Evolutionary conservation across 1,140 invertebrate species (phyloP).

Genomic region (Bradynema listronoti): DNA sequence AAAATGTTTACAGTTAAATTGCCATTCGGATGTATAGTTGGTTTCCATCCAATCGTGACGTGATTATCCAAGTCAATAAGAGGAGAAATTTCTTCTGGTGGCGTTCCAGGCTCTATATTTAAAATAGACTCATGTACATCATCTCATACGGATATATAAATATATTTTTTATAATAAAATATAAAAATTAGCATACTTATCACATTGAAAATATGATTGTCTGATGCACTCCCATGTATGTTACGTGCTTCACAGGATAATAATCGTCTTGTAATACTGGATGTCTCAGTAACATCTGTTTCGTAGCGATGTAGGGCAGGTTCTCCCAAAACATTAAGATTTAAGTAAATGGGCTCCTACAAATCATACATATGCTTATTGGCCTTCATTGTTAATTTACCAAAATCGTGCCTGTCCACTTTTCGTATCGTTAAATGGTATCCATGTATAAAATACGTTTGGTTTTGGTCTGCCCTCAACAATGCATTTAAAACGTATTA

Average conservation of each 20-base stretch:
- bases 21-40: slow-evolving; percentile 53
- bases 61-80: slow-evolving; percentile 52
- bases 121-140: slow-evolving; percentile 14
- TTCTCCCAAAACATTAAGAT: slow-evolving; percentile 24
- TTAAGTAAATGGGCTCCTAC: slow-evolving; percentile 48
- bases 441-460: slow-evolving; percentile 53
- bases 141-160: slow-evolving; percentile 5
- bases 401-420: slow-evolving; percentile 33
- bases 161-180: slow-evolving; percentile 30
- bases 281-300: slow-evolving; percentile 44
- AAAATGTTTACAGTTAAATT: slow-evolving; percentile 34
- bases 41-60: slow-evolving; percentile 50
- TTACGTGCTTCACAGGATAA: slow-evolving; percentile 55
- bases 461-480: slow-evolving; percentile 51
- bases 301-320: slow-evolving; percentile 41
- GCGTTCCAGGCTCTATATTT: slow-evolving; percentile 48
- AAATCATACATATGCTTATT: neutral
- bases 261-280: slow-evolving; percentile 40
- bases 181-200: slow-evolving; percentile 18
- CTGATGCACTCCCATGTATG: slow-evolving; percentile 42
- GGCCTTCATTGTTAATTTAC: neutral
- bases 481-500: slow-evolving; percentile 52
- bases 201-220: slow-evolving; percentile 45
- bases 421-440: slow-evolving; percentile 50
- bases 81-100: slow-evolving; percentile 37